These are phyloP conservation scores for Pangasius larnaudii DNA, from an alignment of 2,797 vertebrate genomes.

Conservation along the genomic window DNA sequence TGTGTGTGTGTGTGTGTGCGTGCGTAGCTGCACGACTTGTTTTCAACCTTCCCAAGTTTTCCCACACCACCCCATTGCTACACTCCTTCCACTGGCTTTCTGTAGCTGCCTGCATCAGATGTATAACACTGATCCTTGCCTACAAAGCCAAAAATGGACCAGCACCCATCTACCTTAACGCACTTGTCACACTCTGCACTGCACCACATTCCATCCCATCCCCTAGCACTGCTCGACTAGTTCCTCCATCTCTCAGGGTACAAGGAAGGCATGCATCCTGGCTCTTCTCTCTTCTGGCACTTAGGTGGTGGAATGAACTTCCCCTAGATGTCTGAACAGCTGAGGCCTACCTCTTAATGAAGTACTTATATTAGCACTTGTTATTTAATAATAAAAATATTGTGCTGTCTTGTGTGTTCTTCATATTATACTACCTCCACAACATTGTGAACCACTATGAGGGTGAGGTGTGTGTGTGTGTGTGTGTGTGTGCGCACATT, in stretches of 20 bases:
- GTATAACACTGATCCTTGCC: background rate
- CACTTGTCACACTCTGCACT: background rate
- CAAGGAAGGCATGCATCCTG: background rate
- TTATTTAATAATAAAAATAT: background rate
- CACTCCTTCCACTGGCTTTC: background rate
- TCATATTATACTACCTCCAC: background rate
- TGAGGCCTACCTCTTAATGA: background rate
- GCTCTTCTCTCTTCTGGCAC: background rate
- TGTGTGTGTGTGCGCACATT: background rate
- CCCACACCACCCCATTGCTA: background rate
- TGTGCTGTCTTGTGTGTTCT: background rate
- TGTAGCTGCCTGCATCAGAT: background rate
- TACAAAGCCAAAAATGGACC: background rate
- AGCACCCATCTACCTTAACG: background rate
- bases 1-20: conserved; percentile 15
- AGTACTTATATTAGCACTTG: background rate
- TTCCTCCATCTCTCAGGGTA: background rate
- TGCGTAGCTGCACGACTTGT: background rate
- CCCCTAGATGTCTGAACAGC: background rate
- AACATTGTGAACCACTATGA: background rate
- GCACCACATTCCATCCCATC: background rate
- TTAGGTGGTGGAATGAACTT: background rate
- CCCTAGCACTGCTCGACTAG: background rate
- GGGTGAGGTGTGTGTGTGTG: too few species aligned
- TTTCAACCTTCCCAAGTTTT: background rate